phyloP scores from a whole-genome alignment of 2,888 invertebrate genomes.

The Parthenolecanium corni region DNA sequence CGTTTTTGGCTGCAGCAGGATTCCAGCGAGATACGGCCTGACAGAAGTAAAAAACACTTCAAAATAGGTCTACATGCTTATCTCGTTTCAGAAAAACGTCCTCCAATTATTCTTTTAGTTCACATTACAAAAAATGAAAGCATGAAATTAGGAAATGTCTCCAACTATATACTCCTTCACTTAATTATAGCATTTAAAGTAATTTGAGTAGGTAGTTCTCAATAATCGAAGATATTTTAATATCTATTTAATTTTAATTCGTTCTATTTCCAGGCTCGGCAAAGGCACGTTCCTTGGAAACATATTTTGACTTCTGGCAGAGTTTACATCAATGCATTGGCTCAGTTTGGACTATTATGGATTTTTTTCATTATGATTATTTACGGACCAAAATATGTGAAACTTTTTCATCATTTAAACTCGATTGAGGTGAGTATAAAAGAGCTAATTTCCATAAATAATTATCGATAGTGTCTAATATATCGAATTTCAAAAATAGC shows the following conservation, averaged over 20 bases:
- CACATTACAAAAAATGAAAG: too few relatives aligned
- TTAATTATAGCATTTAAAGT: too few relatives aligned
- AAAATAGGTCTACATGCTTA: too few relatives aligned
- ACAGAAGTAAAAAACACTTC: too few relatives aligned
- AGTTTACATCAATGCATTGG: constrained; percentile 51
- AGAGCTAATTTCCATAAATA: not conserved
- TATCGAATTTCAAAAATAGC: not conserved
- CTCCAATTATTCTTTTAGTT: too few relatives aligned
- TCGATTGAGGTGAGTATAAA: constrained; percentile 47
- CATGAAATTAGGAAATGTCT: too few relatives aligned
- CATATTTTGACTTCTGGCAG: constrained; percentile 49
- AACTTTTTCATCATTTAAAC: constrained; percentile 55
- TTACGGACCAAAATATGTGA: constrained; percentile 58
- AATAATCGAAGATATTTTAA: too few relatives aligned
- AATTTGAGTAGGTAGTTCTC: too few relatives aligned
- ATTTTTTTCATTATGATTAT: constrained; percentile 57
- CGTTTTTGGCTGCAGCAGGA: too few relatives aligned
- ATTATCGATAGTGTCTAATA: not conserved
- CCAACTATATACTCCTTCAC: too few relatives aligned
- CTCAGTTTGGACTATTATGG: constrained; percentile 57
- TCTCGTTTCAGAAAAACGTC: too few relatives aligned
- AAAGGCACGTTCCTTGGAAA: constrained; percentile 48
- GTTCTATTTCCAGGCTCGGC: constrained; percentile 34
- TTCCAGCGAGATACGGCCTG: too few relatives aligned
- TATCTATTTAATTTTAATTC: not conserved